These are phyloP conservation scores for Protophormia terraenovae DNA, from an alignment of 2,888 invertebrate genomes.

Conservation along the genomic window DNA sequence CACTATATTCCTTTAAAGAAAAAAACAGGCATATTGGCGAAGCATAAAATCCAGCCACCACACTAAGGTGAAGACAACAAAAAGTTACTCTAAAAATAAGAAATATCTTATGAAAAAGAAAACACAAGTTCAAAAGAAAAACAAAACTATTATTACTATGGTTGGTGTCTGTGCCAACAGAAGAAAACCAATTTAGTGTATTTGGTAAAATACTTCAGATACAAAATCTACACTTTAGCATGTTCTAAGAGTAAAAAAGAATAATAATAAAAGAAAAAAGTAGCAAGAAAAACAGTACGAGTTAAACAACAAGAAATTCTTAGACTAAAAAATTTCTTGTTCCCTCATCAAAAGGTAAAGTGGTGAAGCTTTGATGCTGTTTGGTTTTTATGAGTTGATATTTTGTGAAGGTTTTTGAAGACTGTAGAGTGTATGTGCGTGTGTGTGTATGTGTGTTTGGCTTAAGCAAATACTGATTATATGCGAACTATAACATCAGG, in stretches of 20 bases:
- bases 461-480: slow-evolving; percentile 67
- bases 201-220: slow-evolving; percentile 56
- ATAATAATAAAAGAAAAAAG: neutral
- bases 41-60: slow-evolving; percentile 49
- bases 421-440: neutral
- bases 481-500: slow-evolving; percentile 68
- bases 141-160: slow-evolving; percentile 14
- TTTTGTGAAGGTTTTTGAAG: too few relatives aligned
- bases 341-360: slow-evolving; percentile 13
- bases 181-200: slow-evolving; percentile 59
- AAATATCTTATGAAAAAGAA: slow-evolving; percentile 6
- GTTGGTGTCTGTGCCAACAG: slow-evolving; percentile 60
- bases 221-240: slow-evolving; percentile 67
- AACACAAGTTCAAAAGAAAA: slow-evolving; percentile 26
- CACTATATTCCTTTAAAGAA: slow-evolving; percentile 19
- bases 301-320: slow-evolving; percentile 13
- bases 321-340: neutral
- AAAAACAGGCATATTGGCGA: slow-evolving; percentile 40
- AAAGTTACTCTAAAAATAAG: slow-evolving; percentile 31
- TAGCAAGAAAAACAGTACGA: slow-evolving; percentile 22
- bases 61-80: slow-evolving; percentile 58
- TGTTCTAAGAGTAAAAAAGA: slow-evolving; percentile 41
- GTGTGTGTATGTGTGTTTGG: neutral
- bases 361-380: slow-evolving; percentile 43
- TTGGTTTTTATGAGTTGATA: neutral